phyloP scores from a whole-genome alignment of 2,888 invertebrate genomes.

The Oegoconia quadripuncta region DNA sequence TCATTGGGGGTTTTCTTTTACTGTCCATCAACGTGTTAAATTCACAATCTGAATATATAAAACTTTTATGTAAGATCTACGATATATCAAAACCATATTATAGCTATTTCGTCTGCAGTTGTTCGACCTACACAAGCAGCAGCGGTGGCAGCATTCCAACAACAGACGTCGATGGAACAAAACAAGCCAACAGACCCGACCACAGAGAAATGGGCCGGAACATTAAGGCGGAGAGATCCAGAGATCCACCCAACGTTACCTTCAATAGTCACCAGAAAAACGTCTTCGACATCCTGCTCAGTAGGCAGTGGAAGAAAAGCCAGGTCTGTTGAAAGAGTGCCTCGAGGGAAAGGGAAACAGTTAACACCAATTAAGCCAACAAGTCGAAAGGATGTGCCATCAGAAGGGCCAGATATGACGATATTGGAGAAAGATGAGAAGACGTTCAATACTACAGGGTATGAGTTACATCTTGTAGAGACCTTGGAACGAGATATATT shows the following conservation, averaged over 20 bases:
- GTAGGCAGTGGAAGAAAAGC: slow-evolving; percentile 59
- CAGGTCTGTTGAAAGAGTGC: slow-evolving; percentile 67
- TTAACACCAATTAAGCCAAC: slow-evolving; percentile 58
- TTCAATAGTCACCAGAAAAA: slow-evolving; percentile 73
- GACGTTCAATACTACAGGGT: slow-evolving; percentile 84
- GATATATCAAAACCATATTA: too few relatives aligned
- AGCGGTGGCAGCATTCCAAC: slow-evolving; percentile 38
- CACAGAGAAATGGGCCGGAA: slow-evolving; percentile 85
- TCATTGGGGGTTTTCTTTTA: too few relatives aligned
- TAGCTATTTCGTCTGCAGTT: slow-evolving; percentile 41
- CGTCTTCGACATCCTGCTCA: slow-evolving; percentile 60
- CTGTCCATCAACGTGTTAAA: too few relatives aligned
- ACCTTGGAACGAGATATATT: slow-evolving; percentile 91
- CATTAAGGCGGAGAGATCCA: slow-evolving; percentile 81
- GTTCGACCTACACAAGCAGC: slow-evolving; percentile 58
- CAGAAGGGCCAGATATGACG: slow-evolving; percentile 55
- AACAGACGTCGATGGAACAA: slow-evolving; percentile 40
- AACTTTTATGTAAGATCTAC: too few relatives aligned
- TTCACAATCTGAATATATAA: too few relatives aligned
- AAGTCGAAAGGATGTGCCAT: slow-evolving; percentile 50
- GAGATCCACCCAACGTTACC: slow-evolving; percentile 83
- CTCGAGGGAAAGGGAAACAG: slow-evolving; percentile 42
- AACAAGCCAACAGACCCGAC: slow-evolving; percentile 59
- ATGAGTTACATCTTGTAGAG: slow-evolving; percentile 87
- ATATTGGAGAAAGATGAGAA: slow-evolving; percentile 63